phyloP scores from a whole-genome alignment of 1,140 invertebrate genomes.

The Lysiphlebus fabarum region DNA sequence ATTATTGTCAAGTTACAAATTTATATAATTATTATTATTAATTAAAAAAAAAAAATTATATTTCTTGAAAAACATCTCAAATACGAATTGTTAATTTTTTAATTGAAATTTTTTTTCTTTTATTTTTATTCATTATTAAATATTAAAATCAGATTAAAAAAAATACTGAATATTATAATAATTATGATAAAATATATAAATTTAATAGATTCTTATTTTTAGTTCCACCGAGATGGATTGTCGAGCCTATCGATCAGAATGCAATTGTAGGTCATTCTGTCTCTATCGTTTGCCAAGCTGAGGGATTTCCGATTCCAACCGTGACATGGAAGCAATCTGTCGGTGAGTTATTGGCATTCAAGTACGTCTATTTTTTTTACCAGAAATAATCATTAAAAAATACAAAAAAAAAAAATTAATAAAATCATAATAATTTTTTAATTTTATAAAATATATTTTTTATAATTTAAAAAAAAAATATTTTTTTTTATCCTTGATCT shows the following conservation, averaged over 20 bases:
- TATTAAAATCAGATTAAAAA: too few species aligned
- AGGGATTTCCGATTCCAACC: conserved; percentile 82
- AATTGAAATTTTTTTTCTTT: neutral
- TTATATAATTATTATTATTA: too few species aligned
- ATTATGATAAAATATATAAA: conserved; percentile 1
- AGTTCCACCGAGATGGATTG: conserved; percentile 90
- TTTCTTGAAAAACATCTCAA: too few species aligned
- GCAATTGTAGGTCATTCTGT: conserved; percentile 80
- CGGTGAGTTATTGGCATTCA: conserved; percentile 54
- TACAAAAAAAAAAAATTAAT: neutral
- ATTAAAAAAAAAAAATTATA: too few species aligned
- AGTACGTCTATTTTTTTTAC: too few species aligned
- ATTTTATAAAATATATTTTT: neutral
- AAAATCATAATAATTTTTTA: neutral
- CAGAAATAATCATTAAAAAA: too few species aligned
- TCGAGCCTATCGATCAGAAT: conserved; percentile 81
- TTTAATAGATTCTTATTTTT: conserved; percentile 41
- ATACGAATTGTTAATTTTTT: too few species aligned
- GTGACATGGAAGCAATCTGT: conserved; percentile 87
- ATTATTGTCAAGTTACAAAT: too few species aligned
- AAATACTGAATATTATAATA: neutral
- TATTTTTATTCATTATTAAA: neutral
- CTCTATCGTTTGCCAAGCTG: conserved; percentile 85
- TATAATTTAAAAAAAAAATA: neutral
- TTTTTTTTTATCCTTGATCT: too few species aligned